Evolutionary conservation across 1,140 invertebrate species (phyloP), one percentile per base, ranked within the genome.

Genomic region (Hycleus phaleratus): DNA sequence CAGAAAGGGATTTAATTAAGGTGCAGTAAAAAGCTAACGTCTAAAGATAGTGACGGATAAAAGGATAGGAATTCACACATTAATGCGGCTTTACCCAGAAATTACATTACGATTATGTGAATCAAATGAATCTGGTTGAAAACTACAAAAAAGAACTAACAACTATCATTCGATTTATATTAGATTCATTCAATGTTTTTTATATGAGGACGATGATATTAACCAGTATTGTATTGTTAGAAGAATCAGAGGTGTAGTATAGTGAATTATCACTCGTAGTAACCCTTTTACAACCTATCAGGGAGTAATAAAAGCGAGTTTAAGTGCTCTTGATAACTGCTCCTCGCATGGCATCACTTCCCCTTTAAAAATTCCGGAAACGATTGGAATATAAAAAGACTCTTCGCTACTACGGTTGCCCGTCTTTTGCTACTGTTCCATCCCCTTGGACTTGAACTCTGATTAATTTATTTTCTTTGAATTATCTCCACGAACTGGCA

Each of bases 1-100:
- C 71, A 72, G 69, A 72, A 72, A 67, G 66, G 70, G 70, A 72
- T 73, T 73, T 72, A 73, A 72, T 73, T 73, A 72, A 72, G 68
- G 70, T 63, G 63, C 63, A 61, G 70, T 67, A 72, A 71, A 72
- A 72, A 71, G 69, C 63, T 65, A 62, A 63, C 60, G 66, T 66
- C 67, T 58, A 51, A 46, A 49, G 52, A 55, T 57, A 52, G 47
- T 56, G 59, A 43, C 53, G 56, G 39, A 46, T 39, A 46, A 32
- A 32, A 32, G 32, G 32, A 32, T 32, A 32, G 32, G 32, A 32
- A 32, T 32, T 32, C 32, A 32, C 32, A 32, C 32, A 32, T 32
- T 32, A 32, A 32, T 32, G 32, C 7, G 32, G 32, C 32, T 32
- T 32, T 32, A 32, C 0, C 32, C 3, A 18, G 32, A 32, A 32